phyloP scores from a whole-genome alignment of 2,888 invertebrate genomes.

The Anagyrus pseudococci region DNA sequence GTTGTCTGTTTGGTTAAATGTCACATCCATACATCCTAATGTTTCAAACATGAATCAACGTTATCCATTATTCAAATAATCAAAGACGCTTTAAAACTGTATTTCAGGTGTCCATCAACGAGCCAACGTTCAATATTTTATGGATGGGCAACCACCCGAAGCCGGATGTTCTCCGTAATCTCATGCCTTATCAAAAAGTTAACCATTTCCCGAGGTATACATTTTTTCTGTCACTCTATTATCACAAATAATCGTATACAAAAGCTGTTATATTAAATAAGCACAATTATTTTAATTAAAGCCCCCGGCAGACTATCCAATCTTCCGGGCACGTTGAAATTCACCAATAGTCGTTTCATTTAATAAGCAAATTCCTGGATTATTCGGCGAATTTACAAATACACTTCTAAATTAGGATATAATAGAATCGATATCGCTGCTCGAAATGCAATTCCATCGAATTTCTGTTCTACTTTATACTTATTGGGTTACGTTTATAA shows the following conservation, averaged over 20 bases:
- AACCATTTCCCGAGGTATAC: conserved; percentile 91
- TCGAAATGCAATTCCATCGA: no score
- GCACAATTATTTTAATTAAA: neutral
- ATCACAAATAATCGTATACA: neutral
- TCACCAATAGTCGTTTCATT: neutral
- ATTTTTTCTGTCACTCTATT: neutral
- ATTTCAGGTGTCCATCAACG: conserved; percentile 70
- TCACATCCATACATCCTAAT: no score
- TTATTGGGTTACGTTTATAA: no score
- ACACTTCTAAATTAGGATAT: no score
- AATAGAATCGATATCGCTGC: no score
- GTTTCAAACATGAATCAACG: no score
- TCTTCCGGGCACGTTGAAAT: neutral
- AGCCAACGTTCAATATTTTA: conserved; percentile 80
- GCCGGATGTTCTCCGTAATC: conserved; percentile 81
- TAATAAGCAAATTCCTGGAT: neutral
- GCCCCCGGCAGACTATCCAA: neutral
- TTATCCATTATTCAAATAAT: no score
- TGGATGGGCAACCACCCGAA: conserved; percentile 95
- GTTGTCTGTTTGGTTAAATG: no score
- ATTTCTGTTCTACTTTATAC: no score
- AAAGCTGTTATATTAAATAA: neutral
- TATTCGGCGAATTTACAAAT: no score
- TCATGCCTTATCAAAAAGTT: conserved; percentile 89
- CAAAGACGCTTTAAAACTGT: no score